Evolutionary conservation across 2,113 vertebrate genomes (phyloP).

Genomic region (Dipodomys spectabilis): DNA sequence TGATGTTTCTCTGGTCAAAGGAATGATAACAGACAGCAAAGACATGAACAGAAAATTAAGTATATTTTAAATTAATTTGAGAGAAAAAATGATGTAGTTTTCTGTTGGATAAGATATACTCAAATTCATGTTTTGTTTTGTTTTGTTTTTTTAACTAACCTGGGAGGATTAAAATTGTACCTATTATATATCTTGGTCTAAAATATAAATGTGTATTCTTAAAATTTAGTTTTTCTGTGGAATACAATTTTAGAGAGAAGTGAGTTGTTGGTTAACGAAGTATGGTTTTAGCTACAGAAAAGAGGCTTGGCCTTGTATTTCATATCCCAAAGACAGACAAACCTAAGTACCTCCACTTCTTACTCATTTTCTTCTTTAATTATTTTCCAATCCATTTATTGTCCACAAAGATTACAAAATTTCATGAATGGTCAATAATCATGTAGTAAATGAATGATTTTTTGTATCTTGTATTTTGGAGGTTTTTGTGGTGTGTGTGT

Average conservation of each 20-base stretch:
- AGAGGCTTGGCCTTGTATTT: not conserved
- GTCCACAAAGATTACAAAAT: not conserved
- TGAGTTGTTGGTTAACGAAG: not conserved
- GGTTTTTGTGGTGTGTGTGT: too few relatives aligned
- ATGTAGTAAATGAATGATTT: not conserved
- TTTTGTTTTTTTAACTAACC: not conserved
- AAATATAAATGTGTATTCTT: not conserved
- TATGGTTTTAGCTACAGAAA: not conserved
- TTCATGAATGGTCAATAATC: not conserved
- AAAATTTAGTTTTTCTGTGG: conserved; percentile 8
- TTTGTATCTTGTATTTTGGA: too few relatives aligned
- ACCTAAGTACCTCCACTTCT: not conserved
- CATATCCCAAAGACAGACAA: conserved; percentile 5
- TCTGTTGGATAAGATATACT: not conserved
- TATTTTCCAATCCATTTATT: conserved; percentile 20
- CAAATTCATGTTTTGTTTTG: conserved; percentile 30
- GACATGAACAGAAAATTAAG: not conserved
- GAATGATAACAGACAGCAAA: not conserved
- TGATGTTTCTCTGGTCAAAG: conserved; percentile 58
- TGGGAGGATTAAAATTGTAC: conserved; percentile 19
- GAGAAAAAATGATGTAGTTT: not conserved
- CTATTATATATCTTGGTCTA: not conserved
- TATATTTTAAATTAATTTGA: too few relatives aligned
- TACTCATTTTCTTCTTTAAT: conserved; percentile 33
- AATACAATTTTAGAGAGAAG: not conserved